Percentiles rank a stretch among this genome's conserved stretches.
Evolutionary conservation across 2,113 vertebrate genomes (phyloP).

Genomic region (Clarias gariepinus): DNA sequence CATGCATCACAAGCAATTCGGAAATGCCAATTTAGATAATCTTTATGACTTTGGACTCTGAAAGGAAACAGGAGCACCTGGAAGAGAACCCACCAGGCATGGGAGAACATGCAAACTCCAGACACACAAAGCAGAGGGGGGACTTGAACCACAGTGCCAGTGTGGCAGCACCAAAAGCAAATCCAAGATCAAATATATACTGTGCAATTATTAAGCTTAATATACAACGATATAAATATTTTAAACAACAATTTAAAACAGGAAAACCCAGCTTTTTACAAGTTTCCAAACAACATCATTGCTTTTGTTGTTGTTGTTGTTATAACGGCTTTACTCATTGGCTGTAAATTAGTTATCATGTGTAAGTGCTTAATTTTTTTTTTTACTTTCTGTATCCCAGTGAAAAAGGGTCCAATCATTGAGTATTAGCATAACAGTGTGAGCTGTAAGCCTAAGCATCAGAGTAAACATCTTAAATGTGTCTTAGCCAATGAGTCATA

Average conservation of each 20-base stretch:
- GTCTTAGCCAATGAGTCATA: neutral
- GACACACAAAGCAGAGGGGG: no score
- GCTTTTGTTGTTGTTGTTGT: neutral
- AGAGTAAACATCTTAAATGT: neutral
- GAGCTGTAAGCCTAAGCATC: neutral
- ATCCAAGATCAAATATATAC: neutral
- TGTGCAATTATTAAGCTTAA: neutral
- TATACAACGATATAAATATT: neutral
- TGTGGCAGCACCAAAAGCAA: no score
- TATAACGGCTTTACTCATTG: neutral
- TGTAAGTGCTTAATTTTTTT: neutral
- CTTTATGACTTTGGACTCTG: no score
- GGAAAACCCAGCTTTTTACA: neutral
- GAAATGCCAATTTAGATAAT: no score
- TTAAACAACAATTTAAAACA: neutral
- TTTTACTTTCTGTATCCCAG: neutral
- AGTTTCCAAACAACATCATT: neutral
- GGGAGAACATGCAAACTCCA: no score
- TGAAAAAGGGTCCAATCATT: neutral
- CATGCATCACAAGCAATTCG: no score
- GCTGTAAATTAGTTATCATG: neutral
- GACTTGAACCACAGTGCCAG: no score
- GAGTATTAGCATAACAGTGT: neutral
- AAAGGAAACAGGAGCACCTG: no score
- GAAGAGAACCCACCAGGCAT: no score